Conservation (phyloP, 2,888 invertebrate species). For the Boloria euphrosyne region DNA sequence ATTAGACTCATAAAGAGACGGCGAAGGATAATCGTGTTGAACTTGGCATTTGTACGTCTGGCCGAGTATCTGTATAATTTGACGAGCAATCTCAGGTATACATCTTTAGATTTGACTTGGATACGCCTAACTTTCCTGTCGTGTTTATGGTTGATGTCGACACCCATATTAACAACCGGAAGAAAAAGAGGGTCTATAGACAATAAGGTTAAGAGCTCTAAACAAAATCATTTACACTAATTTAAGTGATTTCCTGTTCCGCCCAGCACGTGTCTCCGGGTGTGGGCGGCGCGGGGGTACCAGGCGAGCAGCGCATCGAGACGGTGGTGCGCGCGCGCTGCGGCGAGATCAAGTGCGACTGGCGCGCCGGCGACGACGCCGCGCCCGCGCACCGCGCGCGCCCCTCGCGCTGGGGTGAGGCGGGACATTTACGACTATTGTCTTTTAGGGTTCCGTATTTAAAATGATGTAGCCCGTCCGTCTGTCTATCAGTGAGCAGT, state of each 20-base stretch:
- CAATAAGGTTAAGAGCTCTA: no score
- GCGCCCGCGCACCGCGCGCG: conserved; percentile 35
- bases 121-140: conserved; percentile 99
- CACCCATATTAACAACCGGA: conserved; percentile 92
- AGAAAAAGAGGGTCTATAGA: conserved; percentile 81
- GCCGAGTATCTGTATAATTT: conserved; percentile 99
- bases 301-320: conserved; percentile 59
- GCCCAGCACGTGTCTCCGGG: conserved; percentile 39
- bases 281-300: conserved; percentile 18
- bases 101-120: conserved; percentile 98
- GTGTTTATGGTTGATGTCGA: conserved; percentile 99
- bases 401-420: conserved; percentile 66
- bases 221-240: no score
- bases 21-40: conserved; percentile 96
- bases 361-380: conserved; percentile 60
- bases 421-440: no score
- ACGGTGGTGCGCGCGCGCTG: conserved; percentile 64
- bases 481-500: no score
- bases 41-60: conserved; percentile 96
- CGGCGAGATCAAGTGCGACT: conserved; percentile 79
- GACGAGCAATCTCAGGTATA: conserved; percentile 97
- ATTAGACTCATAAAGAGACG: conserved; percentile 98
- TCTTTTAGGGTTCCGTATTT: no score
- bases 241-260: no score
- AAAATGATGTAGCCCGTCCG: no score